phyloP scores from a whole-genome alignment of 2,113 vertebrate species.

The Galeopterus variegatus region DNA sequence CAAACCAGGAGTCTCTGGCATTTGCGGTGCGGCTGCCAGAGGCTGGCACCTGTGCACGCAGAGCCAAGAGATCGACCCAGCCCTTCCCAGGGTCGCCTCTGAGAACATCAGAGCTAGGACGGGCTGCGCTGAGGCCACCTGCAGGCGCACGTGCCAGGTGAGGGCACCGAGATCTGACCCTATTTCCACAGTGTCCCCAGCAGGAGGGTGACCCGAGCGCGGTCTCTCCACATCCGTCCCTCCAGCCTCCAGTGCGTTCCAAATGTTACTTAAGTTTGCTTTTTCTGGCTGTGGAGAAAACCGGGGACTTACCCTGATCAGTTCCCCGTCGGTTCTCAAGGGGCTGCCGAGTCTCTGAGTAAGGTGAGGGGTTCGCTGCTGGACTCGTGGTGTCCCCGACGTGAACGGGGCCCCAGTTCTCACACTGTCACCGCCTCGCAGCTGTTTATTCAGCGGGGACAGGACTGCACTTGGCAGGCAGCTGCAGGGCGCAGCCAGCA shows the following conservation, averaged over 20 bases:
- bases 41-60: background rate
- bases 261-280: background rate
- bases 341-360: background rate
- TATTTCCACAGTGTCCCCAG: background rate
- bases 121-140: background rate
- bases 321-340: background rate
- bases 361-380: background rate
- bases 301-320: background rate
- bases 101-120: background rate
- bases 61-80: background rate
- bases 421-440: accelerated
- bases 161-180: background rate
- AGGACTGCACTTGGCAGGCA: no score
- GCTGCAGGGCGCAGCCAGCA: background rate
- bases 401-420: background rate
- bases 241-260: background rate
- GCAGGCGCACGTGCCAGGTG: no score
- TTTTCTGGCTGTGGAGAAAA: background rate
- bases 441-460: background rate
- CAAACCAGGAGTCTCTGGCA: background rate
- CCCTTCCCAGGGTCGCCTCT: no score
- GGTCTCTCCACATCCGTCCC: background rate
- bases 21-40: background rate
- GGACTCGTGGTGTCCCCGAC: background rate
- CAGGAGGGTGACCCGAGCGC: background rate